Conservation (phyloP, 1,140 invertebrate species). For the Euwallacea similis region DNA sequence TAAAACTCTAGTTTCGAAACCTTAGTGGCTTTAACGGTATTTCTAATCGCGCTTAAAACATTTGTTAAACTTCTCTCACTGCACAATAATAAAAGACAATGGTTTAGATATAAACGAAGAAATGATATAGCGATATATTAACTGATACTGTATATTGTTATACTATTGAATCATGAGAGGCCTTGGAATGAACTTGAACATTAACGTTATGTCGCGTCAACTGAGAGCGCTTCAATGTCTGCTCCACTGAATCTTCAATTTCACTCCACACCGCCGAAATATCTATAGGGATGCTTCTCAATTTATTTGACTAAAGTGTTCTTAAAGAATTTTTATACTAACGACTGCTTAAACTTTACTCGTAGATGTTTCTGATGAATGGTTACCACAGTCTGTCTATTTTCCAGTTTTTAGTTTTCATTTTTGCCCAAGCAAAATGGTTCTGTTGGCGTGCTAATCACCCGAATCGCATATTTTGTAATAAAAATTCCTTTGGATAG, state of each 20-base stretch:
- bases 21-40: slow-evolving; percentile 26
- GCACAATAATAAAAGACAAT: slow-evolving; percentile 29
- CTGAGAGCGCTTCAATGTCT: neutral
- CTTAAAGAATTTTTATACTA: slow-evolving; percentile 8
- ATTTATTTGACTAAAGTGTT: neutral
- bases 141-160: neutral
- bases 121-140: neutral
- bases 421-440: too few species aligned
- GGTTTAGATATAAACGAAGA: slow-evolving; percentile 11
- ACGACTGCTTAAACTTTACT: slow-evolving; percentile 9
- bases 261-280: neutral
- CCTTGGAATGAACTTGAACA: neutral
- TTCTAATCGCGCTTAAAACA: slow-evolving; percentile 26
- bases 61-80: slow-evolving; percentile 28
- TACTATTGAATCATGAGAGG: too few species aligned
- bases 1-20: too few species aligned
- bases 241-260: neutral
- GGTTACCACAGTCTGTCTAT: neutral
- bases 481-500: too few species aligned
- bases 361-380: slow-evolving; percentile 1
- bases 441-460: too few species aligned
- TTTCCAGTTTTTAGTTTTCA: too few species aligned
- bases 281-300: neutral
- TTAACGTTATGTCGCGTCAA: neutral
- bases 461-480: too few species aligned